Evolutionary conservation across 1,140 invertebrate genomes (phyloP), one percentile per base, ranked within the genome.

Genomic region (Eciton burchellii): DNA sequence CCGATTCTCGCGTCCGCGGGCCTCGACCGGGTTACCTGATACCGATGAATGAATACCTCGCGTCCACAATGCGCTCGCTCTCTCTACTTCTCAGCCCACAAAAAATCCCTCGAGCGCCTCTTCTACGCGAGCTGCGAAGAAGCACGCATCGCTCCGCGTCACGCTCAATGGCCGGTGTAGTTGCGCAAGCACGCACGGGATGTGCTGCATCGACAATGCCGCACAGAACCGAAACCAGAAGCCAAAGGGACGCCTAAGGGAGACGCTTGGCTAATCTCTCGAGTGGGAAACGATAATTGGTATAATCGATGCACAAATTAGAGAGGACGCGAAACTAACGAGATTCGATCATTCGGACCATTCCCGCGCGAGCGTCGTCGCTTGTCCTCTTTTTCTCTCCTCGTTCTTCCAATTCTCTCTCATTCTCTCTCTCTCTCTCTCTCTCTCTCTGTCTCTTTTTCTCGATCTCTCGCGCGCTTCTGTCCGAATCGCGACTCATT

Each of bases 221-320:
- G 41, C 12, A 24, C 45, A 70, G 59, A 14, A 63, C 77, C 65
- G 62, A 76, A n/a, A n/a, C n/a, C 52, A 47, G 49, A 65, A 72
- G 19, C 70, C 29, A 43, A 52, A 26, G 79, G 83, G 65, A 72
- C 16, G 57, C 68, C n/a, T 70, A 70, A 74, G 65, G 45, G 82
- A 84, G 70, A 85, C 62, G 76, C 43, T 87, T 91, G 91, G 89
- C 90, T 91, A 91, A 91, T 91, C 90, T 92, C 89, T 84, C 84
- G 86, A 87, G 85, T 87, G 89, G 84, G 87, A 91, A 88, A 89
- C 90, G 88, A 89, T 92, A 92, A 92, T 92, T 91, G 90, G 88
- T 89, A 91, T 90, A 92, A 92, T 92, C 90, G 91, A 92, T 92
- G 90, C 89, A 87, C 88, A 85, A 91, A 90, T 90, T 90, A 90